Evolutionary conservation across 2,113 vertebrate genomes (phyloP).

Genomic region (Myotis brandtii): DNA sequence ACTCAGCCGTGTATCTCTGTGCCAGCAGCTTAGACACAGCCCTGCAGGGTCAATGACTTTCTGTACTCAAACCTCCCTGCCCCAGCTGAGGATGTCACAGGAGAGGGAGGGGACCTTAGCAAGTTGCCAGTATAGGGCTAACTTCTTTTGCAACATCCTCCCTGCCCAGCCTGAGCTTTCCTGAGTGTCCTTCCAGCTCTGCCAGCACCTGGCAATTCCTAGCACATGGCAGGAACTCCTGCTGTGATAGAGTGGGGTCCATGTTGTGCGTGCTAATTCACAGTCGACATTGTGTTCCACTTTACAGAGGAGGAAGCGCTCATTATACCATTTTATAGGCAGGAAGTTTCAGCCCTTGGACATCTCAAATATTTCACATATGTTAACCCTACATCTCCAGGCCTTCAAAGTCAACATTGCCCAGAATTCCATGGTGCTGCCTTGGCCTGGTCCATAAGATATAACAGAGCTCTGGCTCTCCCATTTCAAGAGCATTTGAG

Average conservation of each 20-base stretch:
- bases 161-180: neutral
- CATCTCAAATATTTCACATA: neutral
- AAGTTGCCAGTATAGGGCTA: no score
- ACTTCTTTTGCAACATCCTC: no score
- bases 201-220: neutral
- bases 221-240: neutral
- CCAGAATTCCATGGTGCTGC: neutral
- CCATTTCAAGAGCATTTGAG: no score
- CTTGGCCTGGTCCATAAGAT: neutral
- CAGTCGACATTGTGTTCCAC: rapidly evolving
- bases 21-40: neutral
- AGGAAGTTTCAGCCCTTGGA: neutral
- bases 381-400: rapidly evolving
- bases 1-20: neutral
- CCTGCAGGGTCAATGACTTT: neutral
- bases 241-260: no score
- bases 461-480: rapidly evolving
- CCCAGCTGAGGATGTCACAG: neutral
- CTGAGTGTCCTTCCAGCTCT: neutral
- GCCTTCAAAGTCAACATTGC: neutral
- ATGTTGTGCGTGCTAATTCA: neutral
- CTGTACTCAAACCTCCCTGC: neutral
- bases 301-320: neutral
- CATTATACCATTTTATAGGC: neutral
- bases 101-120: neutral